A percentile compares a stretch with the other conserved stretches of the same genome.
Evolutionary conservation across 2,797 vertebrate species (phyloP).

Genomic region (Danio tinwini): DNA sequence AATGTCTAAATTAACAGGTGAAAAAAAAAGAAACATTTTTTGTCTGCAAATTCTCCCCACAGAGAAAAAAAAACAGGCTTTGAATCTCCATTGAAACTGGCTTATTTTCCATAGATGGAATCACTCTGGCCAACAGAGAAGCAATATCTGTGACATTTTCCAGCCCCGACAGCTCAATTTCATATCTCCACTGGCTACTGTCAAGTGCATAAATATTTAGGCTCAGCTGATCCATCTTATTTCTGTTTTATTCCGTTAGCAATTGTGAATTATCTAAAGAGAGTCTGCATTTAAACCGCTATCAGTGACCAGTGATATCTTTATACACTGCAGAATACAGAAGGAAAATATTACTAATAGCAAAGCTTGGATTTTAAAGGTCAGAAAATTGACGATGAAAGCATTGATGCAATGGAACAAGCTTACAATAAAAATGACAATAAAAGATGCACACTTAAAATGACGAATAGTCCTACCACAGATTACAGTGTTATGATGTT

Average conservation of each 20-base stretch:
- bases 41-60: no score
- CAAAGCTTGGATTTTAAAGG: not conserved
- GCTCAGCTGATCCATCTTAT: conserved; percentile 27
- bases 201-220: conserved; percentile 56
- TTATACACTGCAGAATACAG: not conserved
- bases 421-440: not conserved
- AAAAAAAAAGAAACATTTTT: no score
- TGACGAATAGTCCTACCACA: not conserved
- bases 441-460: conserved; percentile 3
- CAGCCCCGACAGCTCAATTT: conserved; percentile 47
- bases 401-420: conserved; percentile 2
- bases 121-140: conserved; percentile 1
- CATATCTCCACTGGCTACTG: conserved; percentile 42
- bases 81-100: conserved; percentile 34
- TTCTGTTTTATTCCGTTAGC: conserved; percentile 32
- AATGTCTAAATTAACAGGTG: no score
- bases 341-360: not conserved
- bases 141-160: conserved; percentile 58
- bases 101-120: conserved; percentile 51
- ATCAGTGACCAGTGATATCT: conserved; percentile 16
- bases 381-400: not conserved
- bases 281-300: conserved; percentile 39
- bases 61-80: conserved; percentile 37
- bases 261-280: conserved; percentile 31
- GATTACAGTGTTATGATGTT: not conserved